These are phyloP conservation scores for Psittacula echo DNA, from an alignment of 2,797 vertebrate species.

Conservation along the genomic window DNA sequence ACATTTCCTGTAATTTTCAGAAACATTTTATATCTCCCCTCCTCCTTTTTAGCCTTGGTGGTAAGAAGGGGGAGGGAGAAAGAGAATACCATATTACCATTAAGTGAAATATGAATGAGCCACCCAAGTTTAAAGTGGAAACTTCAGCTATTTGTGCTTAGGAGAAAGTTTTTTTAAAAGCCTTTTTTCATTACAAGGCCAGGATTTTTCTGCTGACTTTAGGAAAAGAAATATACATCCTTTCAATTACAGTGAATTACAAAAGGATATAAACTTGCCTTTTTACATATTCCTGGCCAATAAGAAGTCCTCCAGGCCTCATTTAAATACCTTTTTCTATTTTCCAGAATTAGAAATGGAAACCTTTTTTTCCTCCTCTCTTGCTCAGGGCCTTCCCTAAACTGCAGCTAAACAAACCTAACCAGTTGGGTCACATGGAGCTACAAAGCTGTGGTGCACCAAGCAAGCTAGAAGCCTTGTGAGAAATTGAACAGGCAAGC, in stretches of 20 bases:
- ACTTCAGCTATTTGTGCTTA: constrained; percentile 26
- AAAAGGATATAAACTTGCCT: constrained; percentile 34
- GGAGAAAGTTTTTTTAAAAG: neutral
- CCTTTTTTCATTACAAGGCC: constrained; percentile 18
- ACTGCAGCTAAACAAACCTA: neutral
- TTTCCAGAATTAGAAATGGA: constrained; percentile 23
- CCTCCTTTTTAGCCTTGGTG: constrained; percentile 22
- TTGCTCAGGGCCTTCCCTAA: constrained; percentile 1
- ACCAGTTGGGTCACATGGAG: neutral
- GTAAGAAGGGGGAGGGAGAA: neutral
- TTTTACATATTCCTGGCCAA: constrained; percentile 39
- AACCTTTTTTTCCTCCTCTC: neutral
- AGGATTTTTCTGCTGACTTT: constrained; percentile 60
- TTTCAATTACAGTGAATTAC: constrained; percentile 38
- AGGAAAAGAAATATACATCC: constrained; percentile 41
- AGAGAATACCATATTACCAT: constrained; percentile 23
- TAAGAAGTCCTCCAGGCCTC: constrained; percentile 22
- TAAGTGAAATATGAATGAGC: constrained; percentile 58
- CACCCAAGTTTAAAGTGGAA: constrained; percentile 61
- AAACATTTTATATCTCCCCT: constrained; percentile 50
- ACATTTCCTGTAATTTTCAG: constrained; percentile 69
- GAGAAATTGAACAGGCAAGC: neutral
- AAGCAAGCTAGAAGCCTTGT: neutral
- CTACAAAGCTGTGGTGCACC: neutral
- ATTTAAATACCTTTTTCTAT: constrained; percentile 44